Conservation (phyloP, 2,888 invertebrate species). For the Pachliopta kotzebuea region DNA sequence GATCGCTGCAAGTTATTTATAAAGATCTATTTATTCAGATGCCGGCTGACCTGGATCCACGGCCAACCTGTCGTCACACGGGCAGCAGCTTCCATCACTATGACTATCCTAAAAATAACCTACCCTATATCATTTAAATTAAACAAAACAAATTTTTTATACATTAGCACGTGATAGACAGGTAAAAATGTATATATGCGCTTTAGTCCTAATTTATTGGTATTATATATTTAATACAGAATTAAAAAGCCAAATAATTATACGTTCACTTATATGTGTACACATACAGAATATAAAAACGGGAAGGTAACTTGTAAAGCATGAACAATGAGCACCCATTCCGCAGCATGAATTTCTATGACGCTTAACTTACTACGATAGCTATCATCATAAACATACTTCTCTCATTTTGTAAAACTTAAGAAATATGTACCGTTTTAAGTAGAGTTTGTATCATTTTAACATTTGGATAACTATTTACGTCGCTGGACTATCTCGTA, state of each 20-base stretch:
- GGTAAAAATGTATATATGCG: too few relatives aligned
- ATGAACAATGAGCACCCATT: constrained; percentile 10
- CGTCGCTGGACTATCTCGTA: too few relatives aligned
- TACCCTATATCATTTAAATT: not conserved
- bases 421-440: not conserved
- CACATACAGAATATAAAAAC: constrained; percentile 2
- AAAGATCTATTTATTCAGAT: constrained; percentile 75
- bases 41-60: constrained; percentile 68
- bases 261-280: not conserved
- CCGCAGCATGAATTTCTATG: constrained; percentile 18
- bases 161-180: too few relatives aligned
- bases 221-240: not conserved
- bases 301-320: constrained; percentile 8
- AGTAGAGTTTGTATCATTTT: not conserved
- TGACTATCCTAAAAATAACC: constrained; percentile 2
- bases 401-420: not conserved
- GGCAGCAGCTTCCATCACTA: constrained; percentile 4
- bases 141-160: too few relatives aligned
- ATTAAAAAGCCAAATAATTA: not conserved
- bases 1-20: constrained; percentile 60
- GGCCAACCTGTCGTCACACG: constrained; percentile 42
- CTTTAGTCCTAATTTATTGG: too few relatives aligned
- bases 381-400: not conserved
- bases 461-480: too few relatives aligned
- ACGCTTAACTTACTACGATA: constrained; percentile 4